Base-by-base conservation (phyloP, 1,140 invertebrate species). In the Charaxes varanes region DNA sequence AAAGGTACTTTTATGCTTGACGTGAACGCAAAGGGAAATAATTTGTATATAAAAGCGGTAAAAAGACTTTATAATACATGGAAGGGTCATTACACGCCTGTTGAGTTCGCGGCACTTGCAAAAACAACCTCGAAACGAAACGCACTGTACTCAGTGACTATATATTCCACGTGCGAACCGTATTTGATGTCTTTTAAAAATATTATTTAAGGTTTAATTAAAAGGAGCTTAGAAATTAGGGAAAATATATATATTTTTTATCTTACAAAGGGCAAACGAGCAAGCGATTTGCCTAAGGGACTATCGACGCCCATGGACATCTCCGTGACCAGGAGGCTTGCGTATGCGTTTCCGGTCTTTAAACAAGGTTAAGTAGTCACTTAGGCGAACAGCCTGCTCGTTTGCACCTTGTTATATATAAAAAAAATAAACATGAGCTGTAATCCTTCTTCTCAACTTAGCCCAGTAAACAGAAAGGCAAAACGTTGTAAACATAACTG, bases 11-110 rank as follows among this genome's bases (percentile, higher is more conserved):
- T 73, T 59, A 61, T 62, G 67, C 59, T 67, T 53, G 54, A 60
- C 54, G 53, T 65, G 48, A 67, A 58, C 49, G 55, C 53, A 71
- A 76, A 72, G 59, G 64, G 59, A 65, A 59, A 66, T 67, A 71
- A 73, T 71, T 69, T 72, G 54, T 65, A 58, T 53, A 61, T 62
- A 66, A 78, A 73, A 72, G 63, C 56, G 62, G 51, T 68, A 60
- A 74, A 76, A 78, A 74, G 70, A 65, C 69, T 77, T 72, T 73
- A 78, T 72, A 68, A 78, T 70, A 72, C 54, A 62, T 67, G 60
- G 52, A 72, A 77, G 70, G 65, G 63, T 68, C 69, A 71, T 77
- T 73, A 72, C 60, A 77, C 72, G 72, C 49, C 55, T 60, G 60
- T 78, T 78, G 65, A 74, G 48, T 63, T 62, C 55, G 45, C 62